A percentile compares a stretch with the other conserved stretches of the same genome.
phyloP scores from a whole-genome alignment of 2,113 vertebrate species.

The Limnothrissa miodon region DNA sequence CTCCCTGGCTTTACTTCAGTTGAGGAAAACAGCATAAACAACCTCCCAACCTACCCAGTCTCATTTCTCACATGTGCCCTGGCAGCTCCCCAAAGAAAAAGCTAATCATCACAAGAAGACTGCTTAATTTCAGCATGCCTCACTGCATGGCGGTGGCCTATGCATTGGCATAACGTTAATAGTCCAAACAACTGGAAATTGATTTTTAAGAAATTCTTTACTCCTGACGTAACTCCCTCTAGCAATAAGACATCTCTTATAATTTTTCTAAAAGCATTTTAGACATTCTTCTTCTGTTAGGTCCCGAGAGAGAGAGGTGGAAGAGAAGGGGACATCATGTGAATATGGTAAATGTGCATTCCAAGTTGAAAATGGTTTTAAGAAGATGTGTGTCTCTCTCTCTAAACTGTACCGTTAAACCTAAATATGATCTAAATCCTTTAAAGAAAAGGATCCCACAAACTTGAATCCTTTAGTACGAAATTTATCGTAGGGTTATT shows the following conservation, averaged over 20 bases:
- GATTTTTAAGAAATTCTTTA: background rate
- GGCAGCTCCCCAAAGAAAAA: background rate
- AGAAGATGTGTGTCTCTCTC: too few species aligned
- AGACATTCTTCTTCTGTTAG: background rate
- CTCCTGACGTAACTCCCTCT: background rate
- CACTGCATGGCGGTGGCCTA: background rate
- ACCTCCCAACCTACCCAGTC: conserved; percentile 46
- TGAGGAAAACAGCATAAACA: conserved; percentile 57
- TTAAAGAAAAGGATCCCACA: background rate
- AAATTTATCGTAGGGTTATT: background rate
- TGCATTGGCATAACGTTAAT: background rate
- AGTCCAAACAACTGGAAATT: background rate
- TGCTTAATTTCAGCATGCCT: background rate
- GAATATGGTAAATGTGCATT: background rate
- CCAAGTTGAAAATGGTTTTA: background rate
- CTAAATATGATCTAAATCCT: too few species aligned
- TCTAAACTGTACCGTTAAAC: too few species aligned
- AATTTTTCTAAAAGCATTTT: background rate
- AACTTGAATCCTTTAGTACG: background rate
- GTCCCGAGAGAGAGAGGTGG: background rate
- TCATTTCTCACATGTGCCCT: conserved; percentile 33
- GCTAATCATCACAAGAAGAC: conserved; percentile 7
- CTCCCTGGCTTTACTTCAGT: conserved; percentile 47
- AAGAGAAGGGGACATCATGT: background rate
- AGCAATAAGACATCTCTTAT: background rate